These are phyloP conservation scores for Tauraco erythrolophus DNA, from an alignment of 2,113 vertebrate species.

Conservation along the genomic window DNA sequence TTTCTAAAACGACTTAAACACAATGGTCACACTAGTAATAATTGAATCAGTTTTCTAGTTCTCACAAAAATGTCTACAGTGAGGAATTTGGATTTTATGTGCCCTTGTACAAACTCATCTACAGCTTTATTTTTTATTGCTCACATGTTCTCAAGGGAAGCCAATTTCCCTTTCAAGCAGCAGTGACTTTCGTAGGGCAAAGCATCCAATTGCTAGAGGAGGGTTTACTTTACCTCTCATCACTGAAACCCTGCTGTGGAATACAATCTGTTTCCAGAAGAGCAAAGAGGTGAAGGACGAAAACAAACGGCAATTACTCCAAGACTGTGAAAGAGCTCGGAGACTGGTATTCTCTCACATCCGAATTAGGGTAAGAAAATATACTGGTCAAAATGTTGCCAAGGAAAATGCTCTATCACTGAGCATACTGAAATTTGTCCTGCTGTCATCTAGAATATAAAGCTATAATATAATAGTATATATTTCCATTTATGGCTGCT, in stretches of 20 bases:
- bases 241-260: conserved; percentile 37
- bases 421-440: not conserved
- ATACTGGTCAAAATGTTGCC: not conserved
- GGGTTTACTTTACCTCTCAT: conserved; percentile 38
- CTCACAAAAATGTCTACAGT: not conserved
- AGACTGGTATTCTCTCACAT: not conserved
- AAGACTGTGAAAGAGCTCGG: conserved; percentile 14
- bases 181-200: conserved; percentile 31
- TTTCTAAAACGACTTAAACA: conserved; percentile 50
- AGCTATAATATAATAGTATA: not conserved
- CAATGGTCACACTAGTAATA: not conserved
- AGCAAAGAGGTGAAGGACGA: conserved; percentile 43
- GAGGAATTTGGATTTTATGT: conserved; percentile 25
- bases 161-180: conserved; percentile 52
- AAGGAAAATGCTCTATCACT: not conserved
- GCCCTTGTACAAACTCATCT: conserved; percentile 14
- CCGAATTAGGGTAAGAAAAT: conserved; percentile 35
- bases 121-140: conserved; percentile 30
- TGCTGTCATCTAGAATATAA: not conserved
- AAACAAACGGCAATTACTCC: conserved; percentile 48
- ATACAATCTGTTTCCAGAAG: conserved; percentile 19
- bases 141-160: conserved; percentile 42
- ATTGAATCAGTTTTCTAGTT: conserved; percentile 9
- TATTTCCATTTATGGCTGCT: not conserved
- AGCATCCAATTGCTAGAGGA: conserved; percentile 41